phyloP scores from a whole-genome alignment of 2,113 vertebrate genomes.

The Pluvianellus socialis region DNA sequence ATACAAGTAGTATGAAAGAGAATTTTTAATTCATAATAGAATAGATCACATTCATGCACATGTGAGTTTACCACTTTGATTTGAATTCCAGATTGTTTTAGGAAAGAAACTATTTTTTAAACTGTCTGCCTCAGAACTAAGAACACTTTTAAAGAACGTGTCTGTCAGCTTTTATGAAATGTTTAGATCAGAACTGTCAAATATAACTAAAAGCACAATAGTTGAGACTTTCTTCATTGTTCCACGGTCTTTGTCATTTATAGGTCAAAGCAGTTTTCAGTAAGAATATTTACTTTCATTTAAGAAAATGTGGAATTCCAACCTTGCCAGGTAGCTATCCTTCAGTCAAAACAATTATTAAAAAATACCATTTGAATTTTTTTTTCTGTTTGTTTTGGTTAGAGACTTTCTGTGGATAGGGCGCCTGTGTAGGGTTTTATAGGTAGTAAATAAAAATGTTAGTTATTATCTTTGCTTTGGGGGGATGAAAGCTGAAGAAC shows the following conservation, averaged over 20 bases:
- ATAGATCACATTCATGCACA: not conserved
- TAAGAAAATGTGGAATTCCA: not conserved
- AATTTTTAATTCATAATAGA: not conserved
- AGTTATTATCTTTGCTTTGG: not conserved
- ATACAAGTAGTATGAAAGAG: not conserved
- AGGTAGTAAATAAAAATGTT: not conserved
- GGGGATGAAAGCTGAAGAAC: not conserved
- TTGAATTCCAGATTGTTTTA: conserved; percentile 23
- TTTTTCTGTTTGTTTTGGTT: not conserved
- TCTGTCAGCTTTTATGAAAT: conserved; percentile 42
- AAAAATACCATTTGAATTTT: not conserved
- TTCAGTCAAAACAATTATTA: not conserved
- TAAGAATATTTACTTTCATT: conserved; percentile 3
- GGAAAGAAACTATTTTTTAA: not conserved
- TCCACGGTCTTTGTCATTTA: conserved; percentile 8
- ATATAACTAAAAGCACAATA: conserved; percentile 32
- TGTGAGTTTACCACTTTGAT: not conserved
- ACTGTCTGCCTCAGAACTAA: conserved; percentile 23
- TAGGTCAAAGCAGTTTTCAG: conserved; percentile 24
- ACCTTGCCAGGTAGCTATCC: not conserved
- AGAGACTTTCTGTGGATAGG: not conserved
- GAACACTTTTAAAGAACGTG: not conserved
- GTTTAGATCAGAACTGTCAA: conserved; percentile 53
- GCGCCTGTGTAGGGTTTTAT: not conserved
- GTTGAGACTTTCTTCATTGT: conserved; percentile 26